Percentiles rank a stretch among this genome's conserved stretches.
Evolutionary conservation across 2,797 vertebrate genomes (phyloP).

Genomic region (Orestias chungarensis): DNA sequence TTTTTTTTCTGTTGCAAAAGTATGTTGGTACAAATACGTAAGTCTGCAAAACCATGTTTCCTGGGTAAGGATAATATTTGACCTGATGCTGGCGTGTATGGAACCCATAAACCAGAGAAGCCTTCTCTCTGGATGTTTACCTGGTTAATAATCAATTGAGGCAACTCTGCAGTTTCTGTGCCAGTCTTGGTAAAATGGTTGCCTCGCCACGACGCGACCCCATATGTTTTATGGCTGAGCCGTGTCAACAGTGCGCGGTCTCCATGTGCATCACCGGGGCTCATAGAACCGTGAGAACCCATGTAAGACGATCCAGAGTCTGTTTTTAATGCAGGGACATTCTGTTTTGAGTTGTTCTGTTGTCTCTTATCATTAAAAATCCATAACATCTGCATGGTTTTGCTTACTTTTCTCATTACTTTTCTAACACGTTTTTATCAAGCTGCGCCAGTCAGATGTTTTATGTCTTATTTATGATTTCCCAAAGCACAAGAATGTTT

Average conservation of each 20-base stretch:
- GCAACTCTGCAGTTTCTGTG: conserved; percentile 34
- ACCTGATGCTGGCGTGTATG: not conserved
- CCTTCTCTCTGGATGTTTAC: conserved; percentile 15
- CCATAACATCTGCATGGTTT: not conserved
- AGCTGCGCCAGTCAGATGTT: not conserved
- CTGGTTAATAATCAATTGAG: conserved; percentile 63
- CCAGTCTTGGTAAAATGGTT: conserved; percentile 58
- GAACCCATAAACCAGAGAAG: conserved; percentile 10
- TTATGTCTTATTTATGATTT: not conserved
- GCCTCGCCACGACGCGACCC: conserved; percentile 13
- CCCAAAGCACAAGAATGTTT: not conserved
- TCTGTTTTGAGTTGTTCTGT: too few species aligned
- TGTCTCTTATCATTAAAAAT: too few species aligned
- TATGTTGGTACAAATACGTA: not conserved
- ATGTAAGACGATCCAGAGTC: not conserved
- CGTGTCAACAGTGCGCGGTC: conserved; percentile 44
- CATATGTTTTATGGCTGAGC: conserved; percentile 74
- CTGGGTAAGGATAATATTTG: not conserved
- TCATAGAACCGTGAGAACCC: conserved; percentile 12
- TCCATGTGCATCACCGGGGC: conserved; percentile 55
- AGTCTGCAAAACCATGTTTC: not conserved
- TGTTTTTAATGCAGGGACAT: not conserved
- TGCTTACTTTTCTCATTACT: not conserved
- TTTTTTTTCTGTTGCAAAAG: not conserved
- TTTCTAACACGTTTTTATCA: not conserved